These are phyloP conservation scores for Cyanoramphus novaezelandiae DNA, from an alignment of 2,113 vertebrate genomes.

Conservation along the genomic window DNA sequence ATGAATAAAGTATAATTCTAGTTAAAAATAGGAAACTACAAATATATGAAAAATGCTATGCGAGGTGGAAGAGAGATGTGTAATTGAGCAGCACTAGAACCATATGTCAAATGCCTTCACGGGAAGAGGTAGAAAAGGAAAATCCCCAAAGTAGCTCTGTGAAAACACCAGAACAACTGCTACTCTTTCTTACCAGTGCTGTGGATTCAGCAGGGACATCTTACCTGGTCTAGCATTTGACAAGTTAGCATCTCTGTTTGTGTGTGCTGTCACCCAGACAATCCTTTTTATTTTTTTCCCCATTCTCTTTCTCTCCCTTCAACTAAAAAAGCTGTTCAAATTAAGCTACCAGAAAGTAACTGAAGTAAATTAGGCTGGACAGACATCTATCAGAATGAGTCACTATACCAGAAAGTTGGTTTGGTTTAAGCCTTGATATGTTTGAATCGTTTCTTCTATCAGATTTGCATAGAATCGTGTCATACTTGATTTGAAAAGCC, in stretches of 20 bases:
- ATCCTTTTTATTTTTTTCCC: not conserved
- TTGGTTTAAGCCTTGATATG: not conserved
- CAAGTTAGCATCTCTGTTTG: constrained; percentile 41
- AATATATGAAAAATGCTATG: constrained; percentile 73
- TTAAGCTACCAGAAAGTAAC: constrained; percentile 32
- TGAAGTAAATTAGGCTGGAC: not conserved
- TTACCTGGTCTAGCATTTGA: constrained; percentile 49
- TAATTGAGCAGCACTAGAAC: constrained; percentile 59
- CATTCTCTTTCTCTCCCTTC: not conserved
- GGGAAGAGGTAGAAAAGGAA: constrained; percentile 22
- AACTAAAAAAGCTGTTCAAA: not conserved
- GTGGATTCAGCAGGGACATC: constrained; percentile 14
- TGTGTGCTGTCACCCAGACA: not conserved
- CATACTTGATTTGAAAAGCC: not conserved
- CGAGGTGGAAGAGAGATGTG: constrained; percentile 67
- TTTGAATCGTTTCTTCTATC: constrained; percentile 19
- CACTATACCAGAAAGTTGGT: not conserved
- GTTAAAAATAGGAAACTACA: constrained; percentile 70
- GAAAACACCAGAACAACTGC: constrained; percentile 6
- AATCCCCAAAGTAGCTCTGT: constrained; percentile 18
- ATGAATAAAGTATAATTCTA: constrained; percentile 65
- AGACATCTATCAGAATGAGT: not conserved
- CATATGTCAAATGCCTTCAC: constrained; percentile 59
- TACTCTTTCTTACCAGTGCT: not conserved
- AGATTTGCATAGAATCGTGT: not conserved